Evolutionary conservation across 2,888 invertebrate species (phyloP), one percentile per base, ranked within the genome.

Genomic region (Epirrhoe tristata): DNA sequence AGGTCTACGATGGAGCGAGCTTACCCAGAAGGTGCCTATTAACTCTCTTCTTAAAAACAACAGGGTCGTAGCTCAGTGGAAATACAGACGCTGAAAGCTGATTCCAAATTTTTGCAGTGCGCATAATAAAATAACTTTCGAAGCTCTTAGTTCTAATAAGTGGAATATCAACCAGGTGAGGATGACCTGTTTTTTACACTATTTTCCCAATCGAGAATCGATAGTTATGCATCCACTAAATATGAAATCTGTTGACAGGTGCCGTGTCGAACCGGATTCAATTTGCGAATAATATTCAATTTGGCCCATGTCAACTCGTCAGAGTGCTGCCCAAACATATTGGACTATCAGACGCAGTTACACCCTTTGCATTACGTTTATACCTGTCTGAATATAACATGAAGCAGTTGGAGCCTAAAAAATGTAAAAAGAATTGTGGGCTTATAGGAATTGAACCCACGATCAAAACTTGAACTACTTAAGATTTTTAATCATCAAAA

Each of bases 251-350:
- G 79, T 81, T 75, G 84, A 85, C 83, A 85, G 87, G 86, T 83
- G 84, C 81, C 80, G 77, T 74, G 72, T 75, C 73, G 73, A 70
- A 77, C 75, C 73, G 75, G 79, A 84, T 87, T 83, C 87, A 85
- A 87, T 88, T 88, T 85, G 81, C 83, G 84, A 81, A 87, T 87
- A 88, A 88, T 88, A 88, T 88, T 87, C 88, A 86, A 89, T 88
- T 88, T 86, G 78, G 77, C 78, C 81, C 84, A 73, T 78, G 86
- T 85, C 87, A 84, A 80, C 80, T 77, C 69, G 74, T 78, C 81
- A 82, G 74, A 79, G 81, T 77, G 74, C 72, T 74, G 74, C 73
- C 77, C 79, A 77, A 77, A 79, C 76, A 78, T 82, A 84, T 83
- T 83, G 82, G 71, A 75, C 77, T 69, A 74, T 70, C 75, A 69